A percentile compares a stretch with the other conserved stretches of the same genome.
phyloP scores from a whole-genome alignment of 1,140 invertebrate species.

The Aphidius gifuensis region DNA sequence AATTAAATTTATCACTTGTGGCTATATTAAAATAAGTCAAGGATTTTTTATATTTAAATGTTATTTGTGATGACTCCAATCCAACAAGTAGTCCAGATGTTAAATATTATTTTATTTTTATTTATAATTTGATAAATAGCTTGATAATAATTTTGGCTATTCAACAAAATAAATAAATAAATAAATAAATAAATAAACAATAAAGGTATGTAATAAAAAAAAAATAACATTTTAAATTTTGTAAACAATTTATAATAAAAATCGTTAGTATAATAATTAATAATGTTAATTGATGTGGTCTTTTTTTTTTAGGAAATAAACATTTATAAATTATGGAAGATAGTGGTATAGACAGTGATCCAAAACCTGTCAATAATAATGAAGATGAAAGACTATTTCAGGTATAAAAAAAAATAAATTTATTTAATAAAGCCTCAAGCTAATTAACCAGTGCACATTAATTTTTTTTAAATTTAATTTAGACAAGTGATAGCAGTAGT shows the following conservation, averaged over 20 bases:
- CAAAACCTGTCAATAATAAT: slow-evolving; percentile 48
- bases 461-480: slow-evolving; percentile 26
- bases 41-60: too few relatives aligned
- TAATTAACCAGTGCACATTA: too few relatives aligned
- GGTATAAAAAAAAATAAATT: slow-evolving; percentile 34
- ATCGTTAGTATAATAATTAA: too few relatives aligned
- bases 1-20: neutral
- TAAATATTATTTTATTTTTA: neutral
- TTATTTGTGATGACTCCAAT: slow-evolving; percentile 12
- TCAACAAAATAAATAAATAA: neutral
- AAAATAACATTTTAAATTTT: too few relatives aligned
- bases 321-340: slow-evolving; percentile 57
- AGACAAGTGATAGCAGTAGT: slow-evolving; percentile 50
- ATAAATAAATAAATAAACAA: neutral
- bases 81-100: slow-evolving; percentile 30
- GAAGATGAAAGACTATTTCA: slow-evolving; percentile 54
- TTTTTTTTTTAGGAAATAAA: neutral
- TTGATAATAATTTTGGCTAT: too few relatives aligned
- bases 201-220: neutral
- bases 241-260: too few relatives aligned
- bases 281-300: neutral
- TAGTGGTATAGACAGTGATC: slow-evolving; percentile 65
- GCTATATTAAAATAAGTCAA: neutral
- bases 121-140: neutral
- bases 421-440: slow-evolving; percentile 1